Evolutionary conservation across 1,140 invertebrate species (phyloP).

Genomic region (Kradibia gibbosae): DNA sequence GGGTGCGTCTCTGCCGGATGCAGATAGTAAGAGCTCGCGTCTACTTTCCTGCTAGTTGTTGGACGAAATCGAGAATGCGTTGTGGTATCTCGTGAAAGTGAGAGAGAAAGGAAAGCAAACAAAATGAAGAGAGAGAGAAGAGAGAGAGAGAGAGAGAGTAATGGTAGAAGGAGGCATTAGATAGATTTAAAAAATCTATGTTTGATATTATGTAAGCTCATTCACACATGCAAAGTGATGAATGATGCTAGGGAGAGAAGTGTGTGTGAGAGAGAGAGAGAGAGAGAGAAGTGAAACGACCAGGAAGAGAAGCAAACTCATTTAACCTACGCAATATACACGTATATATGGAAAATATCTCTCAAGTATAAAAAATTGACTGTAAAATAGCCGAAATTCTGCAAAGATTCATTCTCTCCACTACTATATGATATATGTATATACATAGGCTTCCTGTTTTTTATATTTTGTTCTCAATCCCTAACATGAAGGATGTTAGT

Average conservation of each 20-base stretch:
- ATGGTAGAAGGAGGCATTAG: too few species aligned
- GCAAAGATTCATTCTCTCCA: constrained; percentile 27
- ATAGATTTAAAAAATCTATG: too few species aligned
- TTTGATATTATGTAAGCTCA: too few species aligned
- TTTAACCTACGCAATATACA: constrained; percentile 64
- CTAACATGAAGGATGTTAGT: too few species aligned
- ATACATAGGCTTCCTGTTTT: too few species aligned
- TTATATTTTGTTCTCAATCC: too few species aligned
- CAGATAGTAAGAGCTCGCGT: constrained; percentile 64
- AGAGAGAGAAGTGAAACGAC: constrained; percentile 55
- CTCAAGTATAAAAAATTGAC: constrained; percentile 65
- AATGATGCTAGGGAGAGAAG: too few species aligned
- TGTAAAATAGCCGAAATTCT: constrained; percentile 58
- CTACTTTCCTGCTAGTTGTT: constrained; percentile 52
- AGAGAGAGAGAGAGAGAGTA: not conserved
- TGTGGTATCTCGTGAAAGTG: too few species aligned
- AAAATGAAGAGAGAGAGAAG: not conserved
- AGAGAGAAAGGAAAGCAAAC: too few species aligned
- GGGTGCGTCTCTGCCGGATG: constrained; percentile 69
- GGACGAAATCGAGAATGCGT: too few species aligned
- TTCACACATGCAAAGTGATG: too few species aligned
- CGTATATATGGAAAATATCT: constrained; percentile 63
- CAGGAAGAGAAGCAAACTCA: constrained; percentile 66
- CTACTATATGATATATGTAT: not conserved
- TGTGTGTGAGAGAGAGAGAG: too few species aligned